Evolutionary conservation across 2,797 vertebrate species (phyloP).

Genomic region (Sebastes nivosus): DNA sequence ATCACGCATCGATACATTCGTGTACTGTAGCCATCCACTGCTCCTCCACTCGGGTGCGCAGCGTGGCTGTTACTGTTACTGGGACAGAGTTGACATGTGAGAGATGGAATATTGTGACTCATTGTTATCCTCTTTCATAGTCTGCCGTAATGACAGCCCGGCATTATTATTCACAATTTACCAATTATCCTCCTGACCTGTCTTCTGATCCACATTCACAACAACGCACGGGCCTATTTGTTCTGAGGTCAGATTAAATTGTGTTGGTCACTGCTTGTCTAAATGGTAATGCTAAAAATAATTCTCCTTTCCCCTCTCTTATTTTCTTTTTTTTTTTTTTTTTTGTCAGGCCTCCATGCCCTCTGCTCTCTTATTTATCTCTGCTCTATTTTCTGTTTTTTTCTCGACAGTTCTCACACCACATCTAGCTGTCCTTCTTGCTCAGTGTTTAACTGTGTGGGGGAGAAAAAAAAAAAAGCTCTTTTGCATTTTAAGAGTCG

Average conservation of each 20-base stretch:
- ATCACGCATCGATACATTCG: neutral
- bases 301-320: neutral
- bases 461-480: neutral
- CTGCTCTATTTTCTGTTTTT: neutral
- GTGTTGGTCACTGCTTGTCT: constrained; percentile 45
- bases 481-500: neutral
- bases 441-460: neutral
- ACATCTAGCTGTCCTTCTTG: neutral
- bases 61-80: neutral
- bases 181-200: constrained; percentile 54
- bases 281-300: constrained; percentile 61
- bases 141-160: constrained; percentile 24
- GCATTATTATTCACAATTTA: constrained; percentile 62
- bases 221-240: constrained; percentile 45
- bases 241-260: constrained; percentile 58
- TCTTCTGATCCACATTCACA: constrained; percentile 42
- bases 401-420: neutral
- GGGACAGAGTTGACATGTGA: neutral
- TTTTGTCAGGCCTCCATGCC: neutral
- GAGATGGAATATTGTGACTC: neutral
- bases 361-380: constrained; percentile 15
- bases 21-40: neutral
- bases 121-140: constrained; percentile 28
- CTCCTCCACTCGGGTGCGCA: neutral
- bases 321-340: neutral